Base-by-base conservation (phyloP, 2,113 vertebrate species). In the Columbina picui region DNA sequence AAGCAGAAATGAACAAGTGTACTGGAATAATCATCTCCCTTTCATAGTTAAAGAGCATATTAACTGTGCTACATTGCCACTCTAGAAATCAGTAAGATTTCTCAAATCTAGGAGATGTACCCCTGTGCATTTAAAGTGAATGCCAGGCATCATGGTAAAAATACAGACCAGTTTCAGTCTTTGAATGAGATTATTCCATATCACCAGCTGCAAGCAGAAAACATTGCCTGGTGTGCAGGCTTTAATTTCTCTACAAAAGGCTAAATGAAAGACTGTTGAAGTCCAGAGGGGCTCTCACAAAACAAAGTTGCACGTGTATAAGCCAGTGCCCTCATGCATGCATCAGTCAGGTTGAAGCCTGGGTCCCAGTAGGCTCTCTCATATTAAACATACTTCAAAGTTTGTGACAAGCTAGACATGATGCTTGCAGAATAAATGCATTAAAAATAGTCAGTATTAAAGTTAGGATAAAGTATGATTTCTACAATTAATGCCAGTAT, bases 191-290 rank as follows among this genome's bases (percentile, higher is more conserved):
- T 79, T 73, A 27, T 69, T 65, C 53, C 18, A 5, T 61, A 53
- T 79, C 41, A 30, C 61, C 60, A 9, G 59, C 84, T 91, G 27
- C n/a, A 87, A 79, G 45, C 74, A 91, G 70, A 61, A 84, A 59
- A 55, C 19, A 36, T 26, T 45, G 34, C 56, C 69, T 78, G 16
- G 14, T 78, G 45, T 47, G 17, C 53, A 79, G 45, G 22, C 53
- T 94, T 91, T 91, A 71, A 82, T 95, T 95, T 63, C 65, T 57
- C 61, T 73, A 30, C 29, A 57, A 83, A 82, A 87, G 84, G 45
- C 64, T 85, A 93, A 93, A 94, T 73, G 57, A 91, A 91, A 91
- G 85, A 29, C 85, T 63, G 65, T 34, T 81, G 6, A 92, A 82
- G 64, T 89, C 76, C 61, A 41, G 45, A 83, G 67, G 63, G 74